Evolutionary conservation across 2,888 invertebrate species (phyloP).

Genomic region (Argyra leucocephala): DNA sequence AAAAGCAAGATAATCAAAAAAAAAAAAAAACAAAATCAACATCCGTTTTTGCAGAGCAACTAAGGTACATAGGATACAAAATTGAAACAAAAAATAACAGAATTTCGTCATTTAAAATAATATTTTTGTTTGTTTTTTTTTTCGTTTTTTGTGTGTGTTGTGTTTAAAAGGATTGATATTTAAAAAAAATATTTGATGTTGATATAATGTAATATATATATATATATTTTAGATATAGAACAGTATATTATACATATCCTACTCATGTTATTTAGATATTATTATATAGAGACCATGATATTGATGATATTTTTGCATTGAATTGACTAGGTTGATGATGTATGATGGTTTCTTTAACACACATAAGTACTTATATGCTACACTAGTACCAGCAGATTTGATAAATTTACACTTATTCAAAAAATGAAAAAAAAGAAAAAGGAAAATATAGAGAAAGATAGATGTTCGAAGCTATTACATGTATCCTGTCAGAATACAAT

Average conservation of each 20-base stretch:
- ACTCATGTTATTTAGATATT: background rate
- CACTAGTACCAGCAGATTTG: background rate
- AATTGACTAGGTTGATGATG: conserved; percentile 3
- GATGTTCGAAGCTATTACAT: background rate
- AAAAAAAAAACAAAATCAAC: no score
- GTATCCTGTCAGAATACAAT: background rate
- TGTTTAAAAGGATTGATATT: background rate
- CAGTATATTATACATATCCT: background rate
- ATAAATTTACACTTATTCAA: background rate
- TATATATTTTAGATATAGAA: background rate
- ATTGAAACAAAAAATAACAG: no score
- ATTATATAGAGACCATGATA: background rate
- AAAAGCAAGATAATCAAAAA: no score
- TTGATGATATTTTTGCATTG: background rate
- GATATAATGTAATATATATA: background rate
- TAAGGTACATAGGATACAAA: no score
- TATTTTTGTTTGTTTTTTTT: background rate
- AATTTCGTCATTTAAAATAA: no score
- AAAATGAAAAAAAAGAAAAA: background rate
- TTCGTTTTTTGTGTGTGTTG: background rate
- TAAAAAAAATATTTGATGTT: background rate
- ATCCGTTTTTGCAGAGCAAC: no score
- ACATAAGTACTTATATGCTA: background rate
- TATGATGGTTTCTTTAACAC: background rate
- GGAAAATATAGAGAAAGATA: background rate